phyloP scores from a whole-genome alignment of 23 tunicate genomes.

The Oikopleura albicans region DNA sequence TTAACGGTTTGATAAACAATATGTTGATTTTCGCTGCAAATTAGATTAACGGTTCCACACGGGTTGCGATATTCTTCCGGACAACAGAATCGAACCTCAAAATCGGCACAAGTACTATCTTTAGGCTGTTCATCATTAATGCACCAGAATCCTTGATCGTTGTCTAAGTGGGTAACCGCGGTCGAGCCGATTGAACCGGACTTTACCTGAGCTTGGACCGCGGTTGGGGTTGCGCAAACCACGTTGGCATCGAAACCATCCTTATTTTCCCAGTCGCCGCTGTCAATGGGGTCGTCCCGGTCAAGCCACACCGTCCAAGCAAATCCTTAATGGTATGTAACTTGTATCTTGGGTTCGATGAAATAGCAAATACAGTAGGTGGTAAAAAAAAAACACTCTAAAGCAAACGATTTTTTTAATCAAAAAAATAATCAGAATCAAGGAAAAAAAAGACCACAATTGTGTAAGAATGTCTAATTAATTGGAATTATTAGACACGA shows the following conservation, averaged over 20 bases:
- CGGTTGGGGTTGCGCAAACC: not conserved
- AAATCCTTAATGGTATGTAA: no score
- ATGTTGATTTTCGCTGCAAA: not conserved
- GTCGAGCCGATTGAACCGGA: not conserved
- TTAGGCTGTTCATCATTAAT: not conserved
- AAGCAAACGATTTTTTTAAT: no score
- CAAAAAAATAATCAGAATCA: no score
- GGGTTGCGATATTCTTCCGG: not conserved
- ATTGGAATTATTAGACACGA: no score
- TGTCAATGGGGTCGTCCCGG: not conserved
- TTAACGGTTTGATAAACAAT: not conserved
- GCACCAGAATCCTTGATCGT: not conserved
- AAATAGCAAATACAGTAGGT: no score
- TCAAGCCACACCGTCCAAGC: not conserved
- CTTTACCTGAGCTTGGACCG: not conserved
- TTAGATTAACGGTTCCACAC: not conserved
- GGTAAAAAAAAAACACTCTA: no score
- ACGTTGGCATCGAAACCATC: not conserved
- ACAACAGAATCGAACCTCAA: not conserved
- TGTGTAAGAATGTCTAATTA: no score
- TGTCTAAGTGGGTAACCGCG: not conserved
- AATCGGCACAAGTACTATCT: not conserved
- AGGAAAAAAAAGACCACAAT: no score
- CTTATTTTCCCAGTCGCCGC: not conserved
- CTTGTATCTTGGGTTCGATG: no score